Evolutionary conservation across 2,113 vertebrate species (phyloP).

Genomic region (Cebidichthys violaceus): DNA sequence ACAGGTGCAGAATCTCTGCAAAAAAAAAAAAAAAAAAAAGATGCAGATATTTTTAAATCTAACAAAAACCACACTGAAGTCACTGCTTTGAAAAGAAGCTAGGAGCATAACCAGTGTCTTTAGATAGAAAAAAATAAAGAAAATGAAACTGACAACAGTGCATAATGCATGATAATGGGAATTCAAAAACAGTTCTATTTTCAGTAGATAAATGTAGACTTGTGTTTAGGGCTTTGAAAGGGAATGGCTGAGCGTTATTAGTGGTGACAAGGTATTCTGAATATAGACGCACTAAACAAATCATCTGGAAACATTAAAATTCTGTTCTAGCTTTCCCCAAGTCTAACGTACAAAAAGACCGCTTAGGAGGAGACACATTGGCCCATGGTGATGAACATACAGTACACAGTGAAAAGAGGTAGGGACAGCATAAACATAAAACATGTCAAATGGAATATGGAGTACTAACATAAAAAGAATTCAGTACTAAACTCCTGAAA

Average conservation of each 20-base stretch:
- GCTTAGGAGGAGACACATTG: constrained; percentile 10
- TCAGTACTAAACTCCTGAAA: constrained; percentile 1
- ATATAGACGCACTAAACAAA: constrained; percentile 58
- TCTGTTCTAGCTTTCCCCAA: constrained; percentile 28
- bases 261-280: constrained; percentile 61
- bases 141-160: constrained; percentile 66
- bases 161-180: constrained; percentile 70
- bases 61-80: constrained; percentile 50
- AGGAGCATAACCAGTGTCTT: constrained; percentile 49
- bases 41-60: constrained; percentile 60
- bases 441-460: constrained; percentile 4
- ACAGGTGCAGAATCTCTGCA: constrained; percentile 39
- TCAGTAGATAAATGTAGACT: constrained; percentile 58
- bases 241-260: constrained; percentile 39
- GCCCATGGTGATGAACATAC: constrained; percentile 17
- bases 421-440: neutral
- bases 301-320: constrained; percentile 50
- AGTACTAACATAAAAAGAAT: neutral
- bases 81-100: constrained; percentile 68
- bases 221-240: constrained; percentile 44
- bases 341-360: constrained; percentile 17
- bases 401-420: neutral
- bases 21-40: constrained; percentile 5
- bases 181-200: constrained; percentile 71
- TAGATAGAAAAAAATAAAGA: constrained; percentile 42